These are phyloP conservation scores for Tetranychus piercei DNA, from an alignment of 2,888 invertebrate genomes.

Conservation along the genomic window DNA sequence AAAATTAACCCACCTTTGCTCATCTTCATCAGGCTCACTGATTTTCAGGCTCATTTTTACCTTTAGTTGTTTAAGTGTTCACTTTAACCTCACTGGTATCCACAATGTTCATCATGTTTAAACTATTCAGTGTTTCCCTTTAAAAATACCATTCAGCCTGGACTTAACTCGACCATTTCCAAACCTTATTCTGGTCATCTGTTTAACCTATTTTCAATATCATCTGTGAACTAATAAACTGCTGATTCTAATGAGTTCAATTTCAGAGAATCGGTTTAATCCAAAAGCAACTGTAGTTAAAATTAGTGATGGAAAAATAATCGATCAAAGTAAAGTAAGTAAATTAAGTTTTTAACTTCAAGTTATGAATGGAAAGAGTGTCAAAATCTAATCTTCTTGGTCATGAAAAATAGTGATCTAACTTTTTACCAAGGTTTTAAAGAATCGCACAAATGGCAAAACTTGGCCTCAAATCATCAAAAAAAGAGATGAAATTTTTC, in stretches of 20 bases:
- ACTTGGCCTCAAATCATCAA: no score
- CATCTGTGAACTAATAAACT: neutral
- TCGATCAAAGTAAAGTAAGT: slow-evolving; percentile 2
- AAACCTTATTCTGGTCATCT: no score
- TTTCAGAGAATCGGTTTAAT: neutral
- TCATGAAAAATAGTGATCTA: no score
- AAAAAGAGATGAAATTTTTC: no score
- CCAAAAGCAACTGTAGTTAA: slow-evolving; percentile 8
- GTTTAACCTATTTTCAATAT: neutral
- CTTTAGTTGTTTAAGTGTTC: no score
- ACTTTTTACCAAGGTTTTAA: no score
- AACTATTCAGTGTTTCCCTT: neutral
- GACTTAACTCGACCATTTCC: no score
- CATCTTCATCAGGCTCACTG: neutral
- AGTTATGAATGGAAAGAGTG: no score
- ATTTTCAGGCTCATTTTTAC: neutral
- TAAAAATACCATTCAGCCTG: neutral
- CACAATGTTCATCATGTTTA: neutral
- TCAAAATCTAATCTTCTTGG: no score
- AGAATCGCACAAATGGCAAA: no score
- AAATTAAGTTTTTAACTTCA: neutral
- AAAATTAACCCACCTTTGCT: neutral
- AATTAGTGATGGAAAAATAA: slow-evolving; percentile 10
- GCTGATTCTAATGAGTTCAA: neutral
- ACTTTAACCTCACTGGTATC: no score